Evolutionary conservation across 23 tunicate species (phyloP).

Genomic region (Trididemnum clinides): DNA sequence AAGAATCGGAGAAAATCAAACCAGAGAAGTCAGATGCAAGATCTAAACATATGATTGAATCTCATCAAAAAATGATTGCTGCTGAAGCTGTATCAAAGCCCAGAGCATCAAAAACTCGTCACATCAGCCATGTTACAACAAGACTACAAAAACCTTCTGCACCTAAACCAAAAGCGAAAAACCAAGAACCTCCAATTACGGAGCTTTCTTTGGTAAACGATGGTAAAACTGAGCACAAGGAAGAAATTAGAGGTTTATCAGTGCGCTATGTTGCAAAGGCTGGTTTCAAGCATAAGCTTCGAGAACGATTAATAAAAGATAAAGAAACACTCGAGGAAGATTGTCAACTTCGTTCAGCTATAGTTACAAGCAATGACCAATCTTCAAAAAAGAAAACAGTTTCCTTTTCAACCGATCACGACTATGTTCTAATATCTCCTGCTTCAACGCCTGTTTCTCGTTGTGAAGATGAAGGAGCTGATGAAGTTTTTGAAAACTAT

Average conservation of each 20-base stretch:
- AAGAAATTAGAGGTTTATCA: background rate
- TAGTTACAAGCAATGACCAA: background rate
- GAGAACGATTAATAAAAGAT: background rate
- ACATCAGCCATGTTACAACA: conserved; percentile 85
- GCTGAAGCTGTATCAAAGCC: background rate
- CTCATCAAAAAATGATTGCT: no score
- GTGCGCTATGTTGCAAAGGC: conserved; percentile 43
- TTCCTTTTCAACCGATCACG: conserved; percentile 68
- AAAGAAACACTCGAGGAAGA: background rate
- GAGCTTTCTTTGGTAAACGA: background rate
- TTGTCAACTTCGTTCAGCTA: conserved; percentile 2
- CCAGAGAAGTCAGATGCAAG: no score
- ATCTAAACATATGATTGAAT: no score
- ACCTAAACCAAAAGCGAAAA: background rate
- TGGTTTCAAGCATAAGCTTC: conserved; percentile 27
- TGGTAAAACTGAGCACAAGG: background rate
- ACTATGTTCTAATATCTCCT: conserved; percentile 56
- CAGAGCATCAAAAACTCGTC: conserved; percentile 39
- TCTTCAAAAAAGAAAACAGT: conserved; percentile 50
- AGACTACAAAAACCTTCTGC: conserved; percentile 46
- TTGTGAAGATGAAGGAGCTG: background rate
- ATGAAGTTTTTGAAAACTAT: background rate
- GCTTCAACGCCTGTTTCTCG: conserved; percentile 21
- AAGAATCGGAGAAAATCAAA: no score
- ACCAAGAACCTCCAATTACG: background rate